Evolutionary conservation across 2,888 invertebrate genomes (phyloP), one percentile per base, ranked within the genome.

Genomic region (Scaptomyza parva): DNA sequence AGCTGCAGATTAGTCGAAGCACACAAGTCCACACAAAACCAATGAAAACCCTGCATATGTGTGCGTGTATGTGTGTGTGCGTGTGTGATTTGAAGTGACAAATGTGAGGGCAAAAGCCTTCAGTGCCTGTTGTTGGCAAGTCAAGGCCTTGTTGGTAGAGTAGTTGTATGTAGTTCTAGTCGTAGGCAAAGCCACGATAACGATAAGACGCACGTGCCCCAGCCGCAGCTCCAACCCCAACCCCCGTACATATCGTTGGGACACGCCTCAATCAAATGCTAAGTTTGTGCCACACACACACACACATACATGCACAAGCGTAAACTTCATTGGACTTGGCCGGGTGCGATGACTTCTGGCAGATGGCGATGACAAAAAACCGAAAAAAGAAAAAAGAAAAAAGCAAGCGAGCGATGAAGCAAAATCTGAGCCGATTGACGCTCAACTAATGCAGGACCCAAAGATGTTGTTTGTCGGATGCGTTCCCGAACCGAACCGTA

Each of bases 221-320:
- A 48, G 57, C 0, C 40, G n/a, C 52, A 24, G 4, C 22, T 24
- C 22, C 28, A 28, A 6, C 28, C 9, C 39, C 45, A 33, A 35
- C 39, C 33, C 1, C 33, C 11, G 17, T 35, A 7, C 30, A 1
- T 22, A 12, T 11, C 22, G 33, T 17, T 24, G 11, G 17, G 60
- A 30, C 63, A 41, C 44, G 54, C 54, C 58, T 33, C 48, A 65
- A 76, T 71, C 76, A 65, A 71, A 71, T 71, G 71, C 71, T 59
- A 58, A 76, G 65, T 72, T 37, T 70, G 76, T 70, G 76, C 41
- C 76, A 58, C 76, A 76, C 70, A 35, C 35, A 26, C 24, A 26
- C 24, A 28, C 28, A 28, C 28, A 28, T 9, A 28, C 28, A 22
- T 5, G 5, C 22, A 22, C 5, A 22, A 2, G 5, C 22, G 22